phyloP scores from a whole-genome alignment of 1,140 invertebrate species.

The Drosophila parvula region DNA sequence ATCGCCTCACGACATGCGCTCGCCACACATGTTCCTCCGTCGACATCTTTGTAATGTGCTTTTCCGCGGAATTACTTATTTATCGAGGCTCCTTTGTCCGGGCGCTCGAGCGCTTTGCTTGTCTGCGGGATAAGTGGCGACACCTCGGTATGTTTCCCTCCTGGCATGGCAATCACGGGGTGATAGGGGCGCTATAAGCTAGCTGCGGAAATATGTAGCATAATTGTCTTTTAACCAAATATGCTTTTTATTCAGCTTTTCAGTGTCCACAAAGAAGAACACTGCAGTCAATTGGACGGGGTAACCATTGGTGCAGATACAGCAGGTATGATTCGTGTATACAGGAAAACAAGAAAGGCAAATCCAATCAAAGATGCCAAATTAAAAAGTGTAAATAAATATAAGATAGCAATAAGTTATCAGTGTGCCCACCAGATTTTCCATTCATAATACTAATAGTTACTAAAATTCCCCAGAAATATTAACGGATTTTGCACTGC shows the following conservation, averaged over 20 bases:
- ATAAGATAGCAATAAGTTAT: too few relatives aligned
- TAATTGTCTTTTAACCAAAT: slow-evolving; percentile 41
- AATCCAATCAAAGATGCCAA: too few relatives aligned
- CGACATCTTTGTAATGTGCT: slow-evolving; percentile 49
- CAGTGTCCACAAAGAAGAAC: too few relatives aligned
- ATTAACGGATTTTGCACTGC: too few relatives aligned
- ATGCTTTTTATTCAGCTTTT: slow-evolving; percentile 27
- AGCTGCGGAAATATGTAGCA: slow-evolving; percentile 20
- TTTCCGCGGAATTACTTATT: slow-evolving; percentile 19
- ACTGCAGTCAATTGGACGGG: too few relatives aligned
- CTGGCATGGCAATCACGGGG: slow-evolving; percentile 28
- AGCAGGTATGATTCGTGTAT: too few relatives aligned
- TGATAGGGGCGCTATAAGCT: slow-evolving; percentile 30
- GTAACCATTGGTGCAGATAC: too few relatives aligned
- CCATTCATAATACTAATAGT: too few relatives aligned
- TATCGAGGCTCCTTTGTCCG: slow-evolving; percentile 6
- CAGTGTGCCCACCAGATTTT: too few relatives aligned
- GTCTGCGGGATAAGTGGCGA: slow-evolving; percentile 20
- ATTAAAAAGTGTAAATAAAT: too few relatives aligned
- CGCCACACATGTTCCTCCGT: slow-evolving; percentile 85
- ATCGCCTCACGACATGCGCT: slow-evolving; percentile 85
- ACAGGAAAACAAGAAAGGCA: too few relatives aligned
- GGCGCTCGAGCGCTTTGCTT: slow-evolving; percentile 2
- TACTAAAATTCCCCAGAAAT: too few relatives aligned
- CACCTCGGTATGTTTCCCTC: slow-evolving; percentile 10